These are phyloP conservation scores for Pterocles orientalis DNA, from an alignment of 2,113 vertebrate species.

Conservation along the genomic window DNA sequence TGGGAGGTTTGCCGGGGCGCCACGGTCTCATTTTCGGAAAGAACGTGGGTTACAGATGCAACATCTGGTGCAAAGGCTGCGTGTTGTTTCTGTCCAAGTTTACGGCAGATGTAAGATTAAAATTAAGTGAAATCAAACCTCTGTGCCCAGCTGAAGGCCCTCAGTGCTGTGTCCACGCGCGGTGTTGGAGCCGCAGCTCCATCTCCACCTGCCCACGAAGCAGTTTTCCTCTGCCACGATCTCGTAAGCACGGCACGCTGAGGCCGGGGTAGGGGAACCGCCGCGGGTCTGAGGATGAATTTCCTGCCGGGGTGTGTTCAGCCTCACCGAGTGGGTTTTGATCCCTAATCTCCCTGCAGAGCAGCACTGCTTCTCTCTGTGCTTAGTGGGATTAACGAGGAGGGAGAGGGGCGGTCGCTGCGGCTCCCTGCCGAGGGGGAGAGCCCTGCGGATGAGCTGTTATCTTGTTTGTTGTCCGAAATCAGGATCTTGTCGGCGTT, in stretches of 20 bases:
- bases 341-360: background rate
- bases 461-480: background rate
- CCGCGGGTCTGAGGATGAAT: background rate
- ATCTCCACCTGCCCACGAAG: accelerated
- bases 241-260: background rate
- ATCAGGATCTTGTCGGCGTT: background rate
- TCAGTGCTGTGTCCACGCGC: accelerated
- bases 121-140: background rate
- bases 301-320: background rate
- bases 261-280: background rate
- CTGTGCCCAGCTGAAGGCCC: background rate
- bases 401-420: background rate
- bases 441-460: background rate
- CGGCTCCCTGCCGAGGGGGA: background rate
- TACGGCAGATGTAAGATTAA: background rate
- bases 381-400: background rate
- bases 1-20: accelerated
- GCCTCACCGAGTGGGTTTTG: background rate
- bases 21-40: background rate
- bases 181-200: background rate
- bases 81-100: background rate
- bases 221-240: background rate
- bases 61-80: background rate
- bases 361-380: accelerated
- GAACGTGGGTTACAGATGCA: background rate